These are phyloP conservation scores for Cisticola juncidis DNA, from an alignment of 2,113 vertebrate genomes.

Conservation along the genomic window DNA sequence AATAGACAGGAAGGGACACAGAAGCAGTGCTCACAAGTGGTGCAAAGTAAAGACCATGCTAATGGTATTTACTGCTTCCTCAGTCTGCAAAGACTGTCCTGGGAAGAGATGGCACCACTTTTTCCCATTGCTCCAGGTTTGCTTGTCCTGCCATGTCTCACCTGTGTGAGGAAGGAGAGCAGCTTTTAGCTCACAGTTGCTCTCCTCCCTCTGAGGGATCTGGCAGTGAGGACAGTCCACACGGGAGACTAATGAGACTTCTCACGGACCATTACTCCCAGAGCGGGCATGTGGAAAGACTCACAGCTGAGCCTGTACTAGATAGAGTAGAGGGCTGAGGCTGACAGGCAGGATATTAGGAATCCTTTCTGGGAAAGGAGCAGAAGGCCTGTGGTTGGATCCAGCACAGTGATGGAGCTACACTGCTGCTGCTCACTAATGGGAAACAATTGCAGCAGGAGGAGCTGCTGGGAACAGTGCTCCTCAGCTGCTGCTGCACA, in stretches of 20 bases:
- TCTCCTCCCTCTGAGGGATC: neutral
- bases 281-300: neutral
- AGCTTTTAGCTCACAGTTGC: neutral
- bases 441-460: neutral
- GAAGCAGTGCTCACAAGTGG: neutral
- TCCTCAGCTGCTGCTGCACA: neutral
- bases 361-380: neutral
- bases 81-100: neutral
- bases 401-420: neutral
- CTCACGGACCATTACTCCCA: neutral
- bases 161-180: neutral
- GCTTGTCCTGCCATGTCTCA: neutral
- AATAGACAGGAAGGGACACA: neutral
- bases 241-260: neutral
- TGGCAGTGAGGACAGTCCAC: neutral
- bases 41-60: neutral
- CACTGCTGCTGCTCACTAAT: neutral
- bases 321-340: neutral
- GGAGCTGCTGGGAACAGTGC: neutral
- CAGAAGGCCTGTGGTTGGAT: neutral
- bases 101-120: neutral
- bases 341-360: neutral
- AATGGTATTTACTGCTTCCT: neutral
- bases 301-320: constrained; percentile 15
- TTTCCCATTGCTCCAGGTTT: neutral